Base-by-base conservation (phyloP, 2,888 invertebrate species). In the Oscheius onirici region DNA sequence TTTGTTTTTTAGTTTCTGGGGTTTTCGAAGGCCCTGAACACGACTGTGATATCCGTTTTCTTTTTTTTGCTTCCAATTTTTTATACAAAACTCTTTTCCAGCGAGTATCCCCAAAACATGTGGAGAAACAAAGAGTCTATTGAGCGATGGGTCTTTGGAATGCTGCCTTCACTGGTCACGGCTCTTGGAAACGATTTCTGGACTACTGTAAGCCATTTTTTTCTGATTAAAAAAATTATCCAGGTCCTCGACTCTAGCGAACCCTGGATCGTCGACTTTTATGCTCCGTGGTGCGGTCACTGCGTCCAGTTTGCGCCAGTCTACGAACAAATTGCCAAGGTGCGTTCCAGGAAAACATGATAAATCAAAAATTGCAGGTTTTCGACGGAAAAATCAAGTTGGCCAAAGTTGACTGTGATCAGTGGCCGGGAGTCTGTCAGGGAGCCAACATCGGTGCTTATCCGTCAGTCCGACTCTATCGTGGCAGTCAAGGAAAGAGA, bases 271-370 rank as follows among this genome's bases (percentile, higher is more conserved):
- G 85, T 89, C 46, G 86, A 89, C 75, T 89, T 88, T 79, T 89
- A 86, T 77, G 88, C 89, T 40, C 89, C 90, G 0, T 91, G 91
- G 92, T 90, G 90, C 80, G 89, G 89, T 0, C 90, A 88, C 80
- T 92, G 92, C 83, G 90, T 91, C 75, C 89, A 90, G 74, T 91
- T 93, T 87, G 92, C 92, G 73, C 92, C 92, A 1, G 91, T 92
- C 76, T 92, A 92, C 88, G 91, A 91, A 78, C 89, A 90, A 78
- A 90, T 92, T 57, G 91, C 92, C 13, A 89, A 91, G 89, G 92
- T 92, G 80, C 80, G 73, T 44, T 24, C 3, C 8, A 34, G 13
- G 3, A 57, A 2, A 57, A 13, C 24, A 41, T 66, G 11, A 34
- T 22, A 17, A 46, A 17, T 54, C 5, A 40, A 60, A 60, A 40